Base-by-base conservation (phyloP, 2,888 invertebrate species). In the Pristionchus mayeri region DNA sequence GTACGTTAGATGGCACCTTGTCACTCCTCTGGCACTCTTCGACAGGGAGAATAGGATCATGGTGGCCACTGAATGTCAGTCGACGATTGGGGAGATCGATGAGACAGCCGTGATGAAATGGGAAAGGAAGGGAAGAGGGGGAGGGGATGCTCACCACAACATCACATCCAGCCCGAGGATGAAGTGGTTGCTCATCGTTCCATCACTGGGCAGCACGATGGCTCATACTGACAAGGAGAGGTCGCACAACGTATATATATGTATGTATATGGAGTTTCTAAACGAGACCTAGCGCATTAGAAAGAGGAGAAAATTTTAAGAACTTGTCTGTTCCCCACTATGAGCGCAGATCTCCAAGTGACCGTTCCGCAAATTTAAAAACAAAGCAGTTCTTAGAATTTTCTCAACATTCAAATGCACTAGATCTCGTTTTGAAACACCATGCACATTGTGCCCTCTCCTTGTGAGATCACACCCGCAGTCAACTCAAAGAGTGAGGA, bases 81-180 rank as follows among this genome's bases (percentile, higher is more conserved):
- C 52, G 48, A 48, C 81, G 81, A 63, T 48, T 48, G 48, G 52
- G 60, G 9, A 82, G 63, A 82, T 82, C 81, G 34, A 82, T 82
- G n/a, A 50, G 27, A 82, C 81, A 60, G 16, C 81, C 81, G 27
- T 82, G 80, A 57, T 80, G 54, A 11, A 80, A 44, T 40, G n/a
- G n/a, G 44, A 40, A 0, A 52, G 30, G 40, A 30, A 57, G 11
- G 7, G 21, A 16, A 18, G 6, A 57, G 27, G 30, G 7, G 4
- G 50, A 34, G 18, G 3, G n/a, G 7, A n/a, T 6, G n/a, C 24
- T 40, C 18, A 80, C 80, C 80, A 57, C 4, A 80, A 30, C 54
- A 80, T 54, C 21, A 80, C 80, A 80, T 80, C 80, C 54, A 80
- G 34, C 27, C 80, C 80, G 44, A 80, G 80, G 4, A 80, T 80